Base-by-base conservation (phyloP, 2,113 vertebrate species). In the Spermophilus dauricus region DNA sequence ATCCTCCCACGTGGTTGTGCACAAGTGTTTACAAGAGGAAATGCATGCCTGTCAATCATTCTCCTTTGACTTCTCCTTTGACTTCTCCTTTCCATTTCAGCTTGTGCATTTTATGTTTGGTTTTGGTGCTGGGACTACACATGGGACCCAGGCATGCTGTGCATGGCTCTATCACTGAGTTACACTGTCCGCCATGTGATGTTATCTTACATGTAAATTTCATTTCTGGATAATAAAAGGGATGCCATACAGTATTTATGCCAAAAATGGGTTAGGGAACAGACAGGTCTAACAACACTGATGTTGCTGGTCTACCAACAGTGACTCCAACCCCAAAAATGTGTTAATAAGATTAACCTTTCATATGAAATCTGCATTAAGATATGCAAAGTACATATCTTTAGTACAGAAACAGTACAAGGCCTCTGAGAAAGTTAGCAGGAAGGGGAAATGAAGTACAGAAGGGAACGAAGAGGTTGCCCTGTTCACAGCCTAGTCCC, bases 1-100 rank as follows among this genome's bases (percentile, higher is more conserved):
- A 5, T 18, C 7, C 22, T 16, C 26, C 14, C 53, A 22, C 3
- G 28, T 1, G 18, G 53, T 0, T 4, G 26, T 17, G 77, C 37
- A 65, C 87, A 28, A 70, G 11, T 26, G 37, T 5, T 45, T 8
- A 18, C 14, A 30, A 0, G 7, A 0, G 18, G 61, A 83, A n/a
- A 45, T 3, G 18, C 13, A 8, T 2, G 26, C 24, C 9, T 80
- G 13, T 0, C 26, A 24, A 3, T 24, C 4, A 45, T n/a, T 30
- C 84, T 5, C 73, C 37, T 63, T 34, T 8, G 18, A 63, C 22
- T n/a, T 30, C 84, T 5, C 73, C 37, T 63, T 34, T 8, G 18
- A 63, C 22, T 42, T 6, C 22, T 32, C 56, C n/a, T 89, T 75
- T 24, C 28, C 8, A 1, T 37, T 69, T 48, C 83, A 4, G 5